These are phyloP conservation scores for Fragum whitleyi DNA, from an alignment of 2,888 invertebrate species.

Conservation along the genomic window DNA sequence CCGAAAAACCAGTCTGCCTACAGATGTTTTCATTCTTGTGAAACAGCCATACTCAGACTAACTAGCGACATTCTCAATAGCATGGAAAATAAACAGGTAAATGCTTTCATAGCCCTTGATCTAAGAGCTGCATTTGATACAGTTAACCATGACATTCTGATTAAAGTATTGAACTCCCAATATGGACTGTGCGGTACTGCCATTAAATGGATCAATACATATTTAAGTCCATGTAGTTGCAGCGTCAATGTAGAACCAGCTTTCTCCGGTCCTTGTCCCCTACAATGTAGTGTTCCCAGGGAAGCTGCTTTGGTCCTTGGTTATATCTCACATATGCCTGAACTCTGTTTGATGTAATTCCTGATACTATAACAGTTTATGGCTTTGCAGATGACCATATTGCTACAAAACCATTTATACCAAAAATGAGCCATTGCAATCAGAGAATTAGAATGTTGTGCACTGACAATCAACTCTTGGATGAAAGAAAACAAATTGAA, in stretches of 20 bases:
- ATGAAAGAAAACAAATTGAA: too few relatives aligned
- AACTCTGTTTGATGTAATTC: constrained; percentile 36
- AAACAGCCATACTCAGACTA: constrained; percentile 40
- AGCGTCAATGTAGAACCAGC: too few relatives aligned
- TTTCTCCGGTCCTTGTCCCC: too few relatives aligned
- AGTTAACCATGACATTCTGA: constrained; percentile 45
- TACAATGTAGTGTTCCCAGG: constrained; percentile 46
- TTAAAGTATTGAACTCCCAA: constrained; percentile 15
- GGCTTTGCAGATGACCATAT: too few relatives aligned
- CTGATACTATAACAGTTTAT: constrained; percentile 17
- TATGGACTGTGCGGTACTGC: constrained; percentile 9
- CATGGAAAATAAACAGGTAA: constrained; percentile 46
- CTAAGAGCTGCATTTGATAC: constrained; percentile 51
- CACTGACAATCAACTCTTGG: constrained; percentile 20
- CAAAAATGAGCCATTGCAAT: constrained; percentile 8
- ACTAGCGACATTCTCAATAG: constrained; percentile 37
- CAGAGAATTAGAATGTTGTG: constrained; percentile 5
- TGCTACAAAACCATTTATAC: too few relatives aligned
- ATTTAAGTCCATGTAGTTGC: constrained; percentile 31
- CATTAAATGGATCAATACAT: constrained; percentile 39
- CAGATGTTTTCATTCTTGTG: constrained; percentile 38
- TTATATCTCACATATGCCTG: constrained; percentile 39
- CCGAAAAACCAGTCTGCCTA: constrained; percentile 47
- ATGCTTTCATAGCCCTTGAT: constrained; percentile 39
- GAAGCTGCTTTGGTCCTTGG: constrained; percentile 41